These are phyloP conservation scores for Eolophus roseicapilla DNA, from an alignment of 2,113 vertebrate genomes.

Conservation along the genomic window DNA sequence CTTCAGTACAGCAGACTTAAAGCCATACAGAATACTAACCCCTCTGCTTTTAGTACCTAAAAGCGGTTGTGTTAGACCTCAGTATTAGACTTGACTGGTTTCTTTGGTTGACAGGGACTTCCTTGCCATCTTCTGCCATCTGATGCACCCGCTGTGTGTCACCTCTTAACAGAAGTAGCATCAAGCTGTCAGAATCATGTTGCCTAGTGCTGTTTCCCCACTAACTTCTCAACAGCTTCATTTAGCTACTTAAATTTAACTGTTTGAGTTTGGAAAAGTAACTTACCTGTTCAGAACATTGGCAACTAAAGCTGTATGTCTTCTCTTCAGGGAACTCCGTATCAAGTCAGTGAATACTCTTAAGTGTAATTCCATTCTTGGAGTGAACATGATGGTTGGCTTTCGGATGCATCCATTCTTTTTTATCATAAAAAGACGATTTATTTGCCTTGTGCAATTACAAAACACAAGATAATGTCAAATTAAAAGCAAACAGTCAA, in stretches of 20 bases:
- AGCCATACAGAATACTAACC: not conserved
- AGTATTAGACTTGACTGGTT: not conserved
- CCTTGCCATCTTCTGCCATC: not conserved
- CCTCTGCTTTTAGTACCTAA: not conserved
- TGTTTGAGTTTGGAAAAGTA: not conserved
- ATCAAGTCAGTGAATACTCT: not conserved
- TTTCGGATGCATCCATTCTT: not conserved
- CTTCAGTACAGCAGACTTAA: not conserved
- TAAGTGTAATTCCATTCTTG: not conserved
- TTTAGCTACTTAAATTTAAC: not conserved
- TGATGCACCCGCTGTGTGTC: not conserved
- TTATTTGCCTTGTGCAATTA: not conserved
- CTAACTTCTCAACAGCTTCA: not conserved
- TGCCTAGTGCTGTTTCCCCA: not conserved
- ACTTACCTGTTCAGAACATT: not conserved
- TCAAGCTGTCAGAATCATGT: not conserved
- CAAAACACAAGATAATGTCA: not conserved
- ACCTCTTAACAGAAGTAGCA: not conserved
- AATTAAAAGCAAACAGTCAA: not conserved
- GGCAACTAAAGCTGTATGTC: not conserved
- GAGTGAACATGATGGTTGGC: not conserved
- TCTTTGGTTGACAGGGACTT: not conserved
- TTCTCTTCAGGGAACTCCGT: not conserved
- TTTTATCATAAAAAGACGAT: not conserved
- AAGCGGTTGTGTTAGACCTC: not conserved